Conservation (phyloP, 2,113 vertebrate genomes). For the Lepus europaeus region DNA sequence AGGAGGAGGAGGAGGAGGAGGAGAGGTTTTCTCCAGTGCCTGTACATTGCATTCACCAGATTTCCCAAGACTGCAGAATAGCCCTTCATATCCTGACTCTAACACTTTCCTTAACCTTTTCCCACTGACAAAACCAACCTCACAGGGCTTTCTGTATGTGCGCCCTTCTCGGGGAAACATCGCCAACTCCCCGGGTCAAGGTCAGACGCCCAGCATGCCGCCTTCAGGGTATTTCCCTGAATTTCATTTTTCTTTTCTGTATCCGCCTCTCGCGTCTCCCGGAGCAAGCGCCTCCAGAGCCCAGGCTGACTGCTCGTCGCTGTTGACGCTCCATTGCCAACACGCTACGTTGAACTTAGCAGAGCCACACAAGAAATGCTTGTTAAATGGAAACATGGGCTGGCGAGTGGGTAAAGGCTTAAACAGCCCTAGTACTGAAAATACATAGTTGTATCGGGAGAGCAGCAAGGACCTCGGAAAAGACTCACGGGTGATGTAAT, state of each 20-base stretch:
- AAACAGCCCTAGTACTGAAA: not conserved
- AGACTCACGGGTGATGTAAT: not conserved
- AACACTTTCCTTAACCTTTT: not conserved
- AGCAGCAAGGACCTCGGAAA: conserved; percentile 12
- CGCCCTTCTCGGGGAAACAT: not conserved
- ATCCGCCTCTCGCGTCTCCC: not conserved
- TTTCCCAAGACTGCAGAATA: not conserved
- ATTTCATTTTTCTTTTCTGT: not conserved
- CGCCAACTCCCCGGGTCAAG: not conserved
- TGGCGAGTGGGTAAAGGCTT: not conserved
- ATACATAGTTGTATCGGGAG: not conserved
- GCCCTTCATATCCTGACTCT: not conserved
- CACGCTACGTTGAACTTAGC: not conserved
- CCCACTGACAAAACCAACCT: not conserved
- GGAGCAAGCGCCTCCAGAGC: not conserved
- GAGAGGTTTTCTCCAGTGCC: not conserved
- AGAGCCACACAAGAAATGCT: not conserved
- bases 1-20: too few relatives aligned
- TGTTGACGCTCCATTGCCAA: not conserved
- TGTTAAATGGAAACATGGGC: not conserved
- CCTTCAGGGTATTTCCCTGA: not conserved
- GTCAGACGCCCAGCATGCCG: not conserved
- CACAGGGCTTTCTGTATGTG: not conserved
- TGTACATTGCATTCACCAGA: not conserved
- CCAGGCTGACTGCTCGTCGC: not conserved